These are phyloP conservation scores for Callospermophilus lateralis DNA, from an alignment of 2,113 vertebrate species.

Conservation along the genomic window DNA sequence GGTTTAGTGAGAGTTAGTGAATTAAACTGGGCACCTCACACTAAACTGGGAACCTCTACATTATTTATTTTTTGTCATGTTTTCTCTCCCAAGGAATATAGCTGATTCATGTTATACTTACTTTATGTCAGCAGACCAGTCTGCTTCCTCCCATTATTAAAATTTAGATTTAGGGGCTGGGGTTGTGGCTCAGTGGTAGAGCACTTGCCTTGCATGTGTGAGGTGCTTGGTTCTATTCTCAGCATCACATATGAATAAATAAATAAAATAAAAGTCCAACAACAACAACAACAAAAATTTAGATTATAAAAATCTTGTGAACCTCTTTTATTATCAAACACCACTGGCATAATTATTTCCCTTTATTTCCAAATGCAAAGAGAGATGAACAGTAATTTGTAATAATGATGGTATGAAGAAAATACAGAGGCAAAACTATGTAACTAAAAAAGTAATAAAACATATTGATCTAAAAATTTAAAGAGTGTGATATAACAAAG, in stretches of 20 bases:
- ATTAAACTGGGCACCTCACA: neutral
- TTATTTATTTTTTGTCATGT: neutral
- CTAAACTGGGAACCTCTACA: neutral
- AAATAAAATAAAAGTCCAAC: too few relatives aligned
- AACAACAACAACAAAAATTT: neutral
- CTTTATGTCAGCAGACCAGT: neutral
- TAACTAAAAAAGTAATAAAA: neutral
- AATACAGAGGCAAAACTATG: neutral
- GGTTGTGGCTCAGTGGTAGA: too few relatives aligned
- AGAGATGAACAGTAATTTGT: neutral
- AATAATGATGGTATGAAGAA: neutral
- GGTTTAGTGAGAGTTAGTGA: conserved; percentile 34
- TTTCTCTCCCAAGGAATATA: neutral
- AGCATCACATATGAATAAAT: too few relatives aligned
- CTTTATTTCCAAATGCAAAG: neutral
- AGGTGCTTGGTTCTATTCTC: too few relatives aligned
- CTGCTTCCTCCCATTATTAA: neutral
- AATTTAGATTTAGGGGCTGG: too few relatives aligned
- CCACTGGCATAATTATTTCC: neutral
- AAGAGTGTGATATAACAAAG: neutral
- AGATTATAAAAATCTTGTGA: neutral
- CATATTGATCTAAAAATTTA: neutral
- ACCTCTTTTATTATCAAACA: conserved; percentile 17
- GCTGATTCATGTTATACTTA: neutral
- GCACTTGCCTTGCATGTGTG: too few relatives aligned